Conservation (phyloP, 2,888 invertebrate genomes). For the Dolichopus griseipennis region DNA sequence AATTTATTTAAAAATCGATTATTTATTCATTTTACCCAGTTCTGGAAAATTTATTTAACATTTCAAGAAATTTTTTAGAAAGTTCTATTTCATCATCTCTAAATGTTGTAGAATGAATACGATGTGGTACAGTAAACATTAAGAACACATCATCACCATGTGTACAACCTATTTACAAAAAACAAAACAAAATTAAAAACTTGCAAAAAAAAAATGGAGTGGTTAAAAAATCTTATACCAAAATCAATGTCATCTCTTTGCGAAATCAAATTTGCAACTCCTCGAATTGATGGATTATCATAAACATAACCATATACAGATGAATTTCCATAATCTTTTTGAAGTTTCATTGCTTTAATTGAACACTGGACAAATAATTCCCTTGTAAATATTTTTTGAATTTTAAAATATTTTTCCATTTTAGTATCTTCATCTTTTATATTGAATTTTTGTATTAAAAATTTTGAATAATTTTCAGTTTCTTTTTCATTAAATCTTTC, state of each 20-base stretch:
- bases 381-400: conserved; percentile 51
- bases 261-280: conserved; percentile 48
- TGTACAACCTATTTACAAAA: background rate
- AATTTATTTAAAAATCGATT: background rate
- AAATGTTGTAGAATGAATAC: background rate
- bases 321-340: conserved; percentile 45
- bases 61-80: conserved; percentile 8
- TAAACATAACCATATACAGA: conserved; percentile 57
- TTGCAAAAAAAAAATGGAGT: background rate
- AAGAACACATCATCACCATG: conserved; percentile 10
- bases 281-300: conserved; percentile 49
- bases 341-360: conserved; percentile 50
- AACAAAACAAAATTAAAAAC: background rate
- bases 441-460: conserved; percentile 24
- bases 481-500: conserved; percentile 47
- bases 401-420: conserved; percentile 38
- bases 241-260: conserved; percentile 37
- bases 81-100: background rate
- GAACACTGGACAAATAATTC: conserved; percentile 52
- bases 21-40: background rate
- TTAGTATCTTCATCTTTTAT: background rate
- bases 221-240: conserved; percentile 45
- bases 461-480: conserved; percentile 23
- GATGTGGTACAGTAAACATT: background rate
- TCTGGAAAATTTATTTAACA: background rate